Evolutionary conservation across 2,888 invertebrate genomes (phyloP).

Genomic region (Galeruca laticollis): DNA sequence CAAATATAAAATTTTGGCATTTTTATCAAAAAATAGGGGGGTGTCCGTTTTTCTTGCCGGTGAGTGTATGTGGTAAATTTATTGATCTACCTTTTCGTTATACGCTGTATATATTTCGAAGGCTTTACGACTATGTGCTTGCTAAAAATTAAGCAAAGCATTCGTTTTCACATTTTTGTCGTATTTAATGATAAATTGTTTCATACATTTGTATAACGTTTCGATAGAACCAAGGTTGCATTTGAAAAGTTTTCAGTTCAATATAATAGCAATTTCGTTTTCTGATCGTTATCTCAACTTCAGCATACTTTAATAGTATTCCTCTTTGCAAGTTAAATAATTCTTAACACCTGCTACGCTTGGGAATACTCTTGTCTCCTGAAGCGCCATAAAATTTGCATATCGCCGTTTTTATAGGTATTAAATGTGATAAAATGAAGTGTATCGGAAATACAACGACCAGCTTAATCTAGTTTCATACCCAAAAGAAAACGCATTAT

Average conservation of each 20-base stretch:
- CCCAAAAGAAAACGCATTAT: not conserved
- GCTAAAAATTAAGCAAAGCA: too few species aligned
- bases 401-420: constrained; percentile 13
- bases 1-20: too few species aligned
- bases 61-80: too few species aligned
- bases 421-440: constrained; percentile 14
- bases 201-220: not conserved
- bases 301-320: not conserved
- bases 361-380: constrained; percentile 3
- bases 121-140: too few species aligned
- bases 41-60: too few species aligned
- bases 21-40: too few species aligned
- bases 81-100: too few species aligned
- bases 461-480: not conserved
- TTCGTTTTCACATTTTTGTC: not conserved
- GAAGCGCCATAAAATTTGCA: constrained; percentile 12
- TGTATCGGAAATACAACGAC: constrained; percentile 2
- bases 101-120: too few species aligned
- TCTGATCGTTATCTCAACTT: not conserved
- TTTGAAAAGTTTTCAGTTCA: not conserved
- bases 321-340: too few species aligned
- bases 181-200: not conserved
- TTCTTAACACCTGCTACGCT: not conserved
- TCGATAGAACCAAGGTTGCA: not conserved
- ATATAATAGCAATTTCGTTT: not conserved